These are phyloP conservation scores for Poeciliopsis paucimaculata DNA, from an alignment of 2,797 vertebrate species.

Conservation along the genomic window DNA sequence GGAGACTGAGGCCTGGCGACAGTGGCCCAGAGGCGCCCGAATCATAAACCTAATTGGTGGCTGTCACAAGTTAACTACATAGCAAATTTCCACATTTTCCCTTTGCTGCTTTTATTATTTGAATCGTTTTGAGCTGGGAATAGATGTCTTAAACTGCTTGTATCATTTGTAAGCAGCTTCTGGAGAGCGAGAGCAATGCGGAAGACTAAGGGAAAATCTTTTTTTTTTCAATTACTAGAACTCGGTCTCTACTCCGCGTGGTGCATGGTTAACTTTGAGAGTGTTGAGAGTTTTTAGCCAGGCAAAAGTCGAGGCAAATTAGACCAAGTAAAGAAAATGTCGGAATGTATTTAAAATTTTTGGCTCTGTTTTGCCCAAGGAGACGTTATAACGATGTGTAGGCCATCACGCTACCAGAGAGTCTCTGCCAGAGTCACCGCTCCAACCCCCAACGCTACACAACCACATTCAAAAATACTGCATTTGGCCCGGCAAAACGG, in stretches of 20 bases:
- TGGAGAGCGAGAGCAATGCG: constrained; percentile 32
- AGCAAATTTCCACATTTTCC: constrained; percentile 73
- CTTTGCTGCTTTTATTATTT: constrained; percentile 55
- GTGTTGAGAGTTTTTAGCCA: constrained; percentile 27
- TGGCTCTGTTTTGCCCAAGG: constrained; percentile 62
- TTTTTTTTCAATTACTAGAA: constrained; percentile 1
- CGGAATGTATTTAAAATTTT: constrained; percentile 66
- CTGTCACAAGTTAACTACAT: constrained; percentile 72
- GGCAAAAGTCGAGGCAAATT: constrained; percentile 50
- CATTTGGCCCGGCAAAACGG: constrained; percentile 57
- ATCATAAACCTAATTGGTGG: constrained; percentile 65
- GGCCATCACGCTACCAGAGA: constrained; percentile 68
- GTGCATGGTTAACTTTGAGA: constrained; percentile 32
- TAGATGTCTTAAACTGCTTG: constrained; percentile 56
- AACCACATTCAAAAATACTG: constrained; percentile 77
- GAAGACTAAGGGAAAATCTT: constrained; percentile 7
- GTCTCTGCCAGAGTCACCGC: constrained; percentile 56
- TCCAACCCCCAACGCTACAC: constrained; percentile 41
- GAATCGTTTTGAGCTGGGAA: constrained; percentile 47
- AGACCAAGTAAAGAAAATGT: constrained; percentile 63
- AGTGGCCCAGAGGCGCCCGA: constrained; percentile 69
- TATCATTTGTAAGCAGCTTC: constrained; percentile 55
- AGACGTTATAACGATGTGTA: constrained; percentile 75
- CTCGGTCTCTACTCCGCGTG: constrained; percentile 19
- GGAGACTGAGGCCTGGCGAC: constrained; percentile 73